Base-by-base conservation (phyloP, 2,888 invertebrate species). In the Steinernema hermaphroditum region DNA sequence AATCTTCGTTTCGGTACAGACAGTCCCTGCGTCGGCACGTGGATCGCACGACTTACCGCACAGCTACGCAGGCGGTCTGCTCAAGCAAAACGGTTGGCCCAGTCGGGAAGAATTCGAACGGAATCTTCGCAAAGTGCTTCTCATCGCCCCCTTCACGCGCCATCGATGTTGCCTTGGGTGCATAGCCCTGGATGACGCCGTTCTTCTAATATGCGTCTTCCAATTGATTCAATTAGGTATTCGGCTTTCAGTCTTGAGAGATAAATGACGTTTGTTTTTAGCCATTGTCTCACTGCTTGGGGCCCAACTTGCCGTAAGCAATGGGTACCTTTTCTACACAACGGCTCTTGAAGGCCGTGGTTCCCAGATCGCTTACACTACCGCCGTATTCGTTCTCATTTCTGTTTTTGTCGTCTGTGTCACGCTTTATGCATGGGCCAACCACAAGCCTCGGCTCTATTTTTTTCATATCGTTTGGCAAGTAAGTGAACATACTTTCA, bases 131-230 rank as follows among this genome's bases (percentile, higher is more conserved):
- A 62, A 68, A 24, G 41, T 68, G 24, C 41, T 68, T 1, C 41
- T 68, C 19, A 43, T 68, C 68, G 68, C 41, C 44, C 68, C 68
- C 2, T 43, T 68, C 41, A 68, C 68, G 19, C 37, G 44, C 1
- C 68, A 68, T 43, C 37, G 68, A 68, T 68, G 68, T 34, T 68
- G 68, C 32, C 41, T 68, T 19, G 68, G 68, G 24, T 68, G 68
- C 68, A 43, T 68, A n/a, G 41, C 68, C 43, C 68, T 68, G 19
- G 68, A 41, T 41, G 68, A 68, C 68, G 68, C 68, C 41, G 68
- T 68, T 24, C 68, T 44, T 41, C 41, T 68, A 8, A 68, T 68
- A 41, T 68, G 68, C 44, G 44, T 41, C 43, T 43, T 68, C 68
- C 43, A 68, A 43, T 19, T 68, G 12, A 43, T 68, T 43, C 41